These are phyloP conservation scores for Ctenochaetus hawaiiensis DNA, from an alignment of 2,797 vertebrate species.

Conservation along the genomic window DNA sequence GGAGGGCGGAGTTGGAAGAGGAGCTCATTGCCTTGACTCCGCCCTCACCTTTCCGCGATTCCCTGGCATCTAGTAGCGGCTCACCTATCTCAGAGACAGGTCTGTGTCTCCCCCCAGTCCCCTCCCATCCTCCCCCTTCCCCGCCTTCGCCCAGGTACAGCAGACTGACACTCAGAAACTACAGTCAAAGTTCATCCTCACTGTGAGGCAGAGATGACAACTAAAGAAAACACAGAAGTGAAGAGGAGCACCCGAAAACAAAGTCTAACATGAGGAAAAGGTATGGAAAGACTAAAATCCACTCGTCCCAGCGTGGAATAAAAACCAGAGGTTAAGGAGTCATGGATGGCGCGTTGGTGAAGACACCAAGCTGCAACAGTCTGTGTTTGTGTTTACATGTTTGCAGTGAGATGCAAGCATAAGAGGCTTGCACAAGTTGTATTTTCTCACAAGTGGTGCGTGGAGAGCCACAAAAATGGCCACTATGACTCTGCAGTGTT, in stretches of 20 bases:
- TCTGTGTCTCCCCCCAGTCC: conserved; percentile 81
- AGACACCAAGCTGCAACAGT: conserved; percentile 49
- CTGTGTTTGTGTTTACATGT: conserved; percentile 86
- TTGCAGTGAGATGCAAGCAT: conserved; percentile 69
- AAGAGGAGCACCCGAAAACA: conserved; percentile 35
- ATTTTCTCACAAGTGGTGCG: conserved; percentile 52
- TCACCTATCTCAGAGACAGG: conserved; percentile 91
- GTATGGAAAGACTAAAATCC: conserved; percentile 47
- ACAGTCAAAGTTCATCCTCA: conserved; percentile 98
- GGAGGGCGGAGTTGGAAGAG: conserved; percentile 93
- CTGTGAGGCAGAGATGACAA: conserved; percentile 85
- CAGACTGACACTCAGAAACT: conserved; percentile 95
- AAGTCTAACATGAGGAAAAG: conserved; percentile 6
- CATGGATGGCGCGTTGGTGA: conserved; percentile 46
- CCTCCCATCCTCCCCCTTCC: conserved; percentile 77
- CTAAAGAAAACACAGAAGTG: background rate
- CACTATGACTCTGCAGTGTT: conserved; percentile 41
- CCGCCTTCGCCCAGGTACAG: conserved; percentile 94
- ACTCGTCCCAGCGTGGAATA: conserved; percentile 30
- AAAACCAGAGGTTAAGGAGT: conserved; percentile 41
- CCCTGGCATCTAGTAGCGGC: conserved; percentile 91
- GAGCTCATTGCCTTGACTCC: conserved; percentile 96
- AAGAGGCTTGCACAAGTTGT: conserved; percentile 54
- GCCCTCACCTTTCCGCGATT: conserved; percentile 98
- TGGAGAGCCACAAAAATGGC: conserved; percentile 43